A percentile compares a stretch with the other conserved stretches of the same genome.
Evolutionary conservation across 2,888 invertebrate species (phyloP).

Genomic region (Charanyca ferruginea): DNA sequence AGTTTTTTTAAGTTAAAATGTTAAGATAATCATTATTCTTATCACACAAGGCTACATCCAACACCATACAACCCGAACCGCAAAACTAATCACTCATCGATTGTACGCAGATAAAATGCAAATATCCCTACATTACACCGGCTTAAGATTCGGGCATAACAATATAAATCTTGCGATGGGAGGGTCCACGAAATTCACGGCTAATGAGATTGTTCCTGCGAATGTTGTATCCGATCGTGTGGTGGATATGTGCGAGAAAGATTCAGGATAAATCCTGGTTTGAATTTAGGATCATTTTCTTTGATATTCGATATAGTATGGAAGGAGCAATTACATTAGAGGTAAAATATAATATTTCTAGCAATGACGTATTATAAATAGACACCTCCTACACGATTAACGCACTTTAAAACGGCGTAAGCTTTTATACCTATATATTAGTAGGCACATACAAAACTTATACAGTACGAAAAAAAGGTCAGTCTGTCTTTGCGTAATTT

Average conservation of each 20-base stretch:
- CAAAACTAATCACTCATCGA: slow-evolving; percentile 49
- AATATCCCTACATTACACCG: slow-evolving; percentile 51
- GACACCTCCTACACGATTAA: too few species aligned
- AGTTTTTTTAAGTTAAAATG: background rate
- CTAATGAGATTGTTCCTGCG: slow-evolving; percentile 79
- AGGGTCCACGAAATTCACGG: slow-evolving; percentile 73
- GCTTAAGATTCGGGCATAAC: slow-evolving; percentile 62
- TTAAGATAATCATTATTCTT: background rate
- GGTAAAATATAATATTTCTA: too few species aligned
- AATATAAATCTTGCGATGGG: slow-evolving; percentile 71
- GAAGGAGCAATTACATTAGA: too few species aligned
- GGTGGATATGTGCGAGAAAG: slow-evolving; percentile 24
- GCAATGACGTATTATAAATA: too few species aligned
- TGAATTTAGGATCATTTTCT: too few species aligned
- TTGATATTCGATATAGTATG: too few species aligned
- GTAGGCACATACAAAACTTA: too few species aligned
- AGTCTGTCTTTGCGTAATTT: too few species aligned
- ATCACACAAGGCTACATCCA: background rate
- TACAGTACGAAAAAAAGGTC: too few species aligned
- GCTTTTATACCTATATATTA: too few species aligned
- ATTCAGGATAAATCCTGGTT: slow-evolving; percentile 34
- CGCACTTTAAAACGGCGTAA: too few species aligned
- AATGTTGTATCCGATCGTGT: slow-evolving; percentile 64
- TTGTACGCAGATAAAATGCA: slow-evolving; percentile 53
- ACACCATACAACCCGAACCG: background rate